Base-by-base conservation (phyloP, 1,140 invertebrate species). In the Drosophila saltans region DNA sequence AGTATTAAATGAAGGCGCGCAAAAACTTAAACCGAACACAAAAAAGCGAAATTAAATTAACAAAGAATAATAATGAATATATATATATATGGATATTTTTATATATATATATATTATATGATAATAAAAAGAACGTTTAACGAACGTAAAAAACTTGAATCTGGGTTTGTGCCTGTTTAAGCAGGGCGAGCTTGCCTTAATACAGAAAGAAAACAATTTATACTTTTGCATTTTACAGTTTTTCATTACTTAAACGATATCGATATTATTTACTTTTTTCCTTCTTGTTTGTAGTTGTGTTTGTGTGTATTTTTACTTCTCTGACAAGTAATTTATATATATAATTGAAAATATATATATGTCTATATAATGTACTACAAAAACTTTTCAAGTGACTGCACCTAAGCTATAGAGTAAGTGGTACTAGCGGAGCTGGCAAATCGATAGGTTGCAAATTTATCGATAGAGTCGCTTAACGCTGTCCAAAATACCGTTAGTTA, bases 351-450 rank as follows among this genome's bases (percentile, higher is more conserved):
- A 28, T 62, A 62, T 45, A 61, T 61, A 41, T 65, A 63, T 69
- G 70, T 39, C 48, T 43, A 70, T 75, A 75, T 75, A 76, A 88
- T 89, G 83, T 75, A 78, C 84, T 88, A 88, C 83, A 80, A 80
- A 84, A 85, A 80, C 81, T 69, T 72, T 80, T 86, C 39, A 89
- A 89, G 80, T 89, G 84, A 83, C 84, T 88, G 75, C 83, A 80
- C 75, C 81, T 89, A 73, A 88, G 69, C 68, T 66, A 21, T 52
- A 52, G 24, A 24, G 45, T 52, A 52, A 26, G 21, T 9, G 21
- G 16, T 8, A 9, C 45, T 21, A 48, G 45, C 45, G 10, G 8
- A 52, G 21, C n/a, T 52, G 45, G 21, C 21, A 26, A 26, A 52
- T 24, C 45, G 45, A 48, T 48, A 48, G 16, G 8, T 48, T 48